A percentile compares a stretch with the other conserved stretches of the same genome.
Conservation (phyloP, 2,113 vertebrate species). For the Prolemur simus region DNA sequence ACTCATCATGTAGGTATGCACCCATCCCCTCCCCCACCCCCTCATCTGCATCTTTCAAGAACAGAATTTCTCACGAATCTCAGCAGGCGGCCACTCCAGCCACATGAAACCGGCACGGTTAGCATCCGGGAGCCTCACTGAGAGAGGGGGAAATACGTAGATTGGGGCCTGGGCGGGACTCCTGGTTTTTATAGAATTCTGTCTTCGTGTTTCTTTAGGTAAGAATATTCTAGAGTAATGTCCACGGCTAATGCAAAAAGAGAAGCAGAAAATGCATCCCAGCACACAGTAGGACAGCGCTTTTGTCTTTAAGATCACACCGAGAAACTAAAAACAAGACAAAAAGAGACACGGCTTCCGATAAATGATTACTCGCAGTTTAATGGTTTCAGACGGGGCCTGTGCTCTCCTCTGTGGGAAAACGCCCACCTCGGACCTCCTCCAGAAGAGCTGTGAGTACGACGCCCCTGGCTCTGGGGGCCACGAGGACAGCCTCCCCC, state of each 20-base stretch:
- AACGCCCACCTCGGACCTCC: too few species aligned
- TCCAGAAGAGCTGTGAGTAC: neutral
- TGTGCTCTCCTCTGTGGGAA: neutral
- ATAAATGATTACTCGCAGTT: neutral
- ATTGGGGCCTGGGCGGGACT: neutral
- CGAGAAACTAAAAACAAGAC: neutral
- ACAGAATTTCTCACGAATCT: neutral
- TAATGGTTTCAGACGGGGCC: neutral
- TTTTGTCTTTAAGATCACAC: neutral
- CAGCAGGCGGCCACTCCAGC: neutral
- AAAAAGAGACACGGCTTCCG: neutral
- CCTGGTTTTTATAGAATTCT: neutral
- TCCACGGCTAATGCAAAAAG: rapidly evolving
- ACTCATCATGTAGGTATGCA: too few species aligned
- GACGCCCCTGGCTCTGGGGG: rapidly evolving
- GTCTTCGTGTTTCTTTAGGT: neutral
- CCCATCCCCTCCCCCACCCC: too few species aligned
- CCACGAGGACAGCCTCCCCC: neutral
- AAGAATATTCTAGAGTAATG: neutral
- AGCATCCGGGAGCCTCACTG: rapidly evolving
- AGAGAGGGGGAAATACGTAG: neutral
- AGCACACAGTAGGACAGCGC: neutral
- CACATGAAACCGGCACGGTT: neutral
- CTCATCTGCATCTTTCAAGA: neutral
- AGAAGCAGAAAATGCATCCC: neutral